Conservation (phyloP, 1,140 invertebrate genomes). For the Drosophila virilis region DNA sequence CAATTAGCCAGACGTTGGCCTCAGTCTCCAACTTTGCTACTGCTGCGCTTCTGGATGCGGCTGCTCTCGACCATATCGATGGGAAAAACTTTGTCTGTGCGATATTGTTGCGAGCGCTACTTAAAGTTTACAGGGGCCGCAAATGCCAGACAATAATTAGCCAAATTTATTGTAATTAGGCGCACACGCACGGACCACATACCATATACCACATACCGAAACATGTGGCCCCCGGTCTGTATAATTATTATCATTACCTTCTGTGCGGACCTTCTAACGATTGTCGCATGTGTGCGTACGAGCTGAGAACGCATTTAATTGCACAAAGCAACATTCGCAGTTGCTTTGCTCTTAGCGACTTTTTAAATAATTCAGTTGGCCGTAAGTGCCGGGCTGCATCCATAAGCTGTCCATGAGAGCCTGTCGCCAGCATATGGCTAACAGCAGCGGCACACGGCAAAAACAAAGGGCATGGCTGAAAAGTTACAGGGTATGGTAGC, state of each 20-base stretch:
- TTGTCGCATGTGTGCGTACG: constrained; percentile 74
- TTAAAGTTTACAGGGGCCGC: constrained; percentile 66
- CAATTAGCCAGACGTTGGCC: constrained; percentile 68
- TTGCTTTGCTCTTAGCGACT: constrained; percentile 63
- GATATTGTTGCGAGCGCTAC: constrained; percentile 34
- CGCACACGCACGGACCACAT: constrained; percentile 56
- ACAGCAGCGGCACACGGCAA: constrained; percentile 21
- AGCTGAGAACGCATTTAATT: constrained; percentile 74
- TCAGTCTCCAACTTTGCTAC: not conserved
- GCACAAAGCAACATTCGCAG: constrained; percentile 63
- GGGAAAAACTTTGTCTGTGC: constrained; percentile 63
- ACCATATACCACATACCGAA: constrained; percentile 30
- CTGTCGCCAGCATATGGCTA: constrained; percentile 62
- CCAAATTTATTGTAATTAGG: constrained; percentile 82
- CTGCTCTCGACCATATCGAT: constrained; percentile 57
- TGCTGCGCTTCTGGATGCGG: constrained; percentile 5
- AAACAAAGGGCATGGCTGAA: constrained; percentile 6
- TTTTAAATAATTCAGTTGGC: constrained; percentile 81
- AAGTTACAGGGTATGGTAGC: constrained; percentile 3
- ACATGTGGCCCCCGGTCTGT: constrained; percentile 55
- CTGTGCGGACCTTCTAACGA: constrained; percentile 20
- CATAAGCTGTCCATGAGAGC: constrained; percentile 26
- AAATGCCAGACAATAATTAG: constrained; percentile 77
- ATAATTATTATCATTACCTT: constrained; percentile 71
- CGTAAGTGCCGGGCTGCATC: constrained; percentile 50